A percentile compares a stretch with the other conserved stretches of the same genome.
These are phyloP conservation scores for Phycodurus eques DNA, from an alignment of 2,113 vertebrate genomes.

Conservation along the genomic window DNA sequence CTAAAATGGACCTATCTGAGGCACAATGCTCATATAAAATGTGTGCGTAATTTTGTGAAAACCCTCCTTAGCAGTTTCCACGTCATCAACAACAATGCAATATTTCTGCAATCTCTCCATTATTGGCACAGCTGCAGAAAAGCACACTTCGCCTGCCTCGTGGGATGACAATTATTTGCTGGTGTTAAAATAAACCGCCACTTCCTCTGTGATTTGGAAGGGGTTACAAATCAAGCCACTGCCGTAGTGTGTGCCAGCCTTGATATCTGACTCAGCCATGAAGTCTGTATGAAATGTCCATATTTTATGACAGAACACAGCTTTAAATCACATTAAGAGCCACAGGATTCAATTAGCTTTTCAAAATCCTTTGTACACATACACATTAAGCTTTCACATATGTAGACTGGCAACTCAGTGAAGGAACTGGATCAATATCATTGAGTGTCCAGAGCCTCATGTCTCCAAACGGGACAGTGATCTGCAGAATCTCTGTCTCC, in stretches of 20 bases:
- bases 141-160: slow-evolving; percentile 7
- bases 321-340: slow-evolving; percentile 27
- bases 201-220: not conserved
- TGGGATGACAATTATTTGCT: slow-evolving; percentile 3
- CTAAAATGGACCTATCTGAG: not conserved
- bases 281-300: slow-evolving; percentile 22
- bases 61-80: not conserved
- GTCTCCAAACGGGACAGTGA: slow-evolving; percentile 30
- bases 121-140: slow-evolving; percentile 11
- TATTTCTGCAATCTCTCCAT: slow-evolving; percentile 5
- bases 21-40: not conserved
- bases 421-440: slow-evolving; percentile 43
- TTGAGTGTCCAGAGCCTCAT: slow-evolving; percentile 29
- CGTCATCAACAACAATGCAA: not conserved
- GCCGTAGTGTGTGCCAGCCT: not conserved
- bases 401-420: slow-evolving; percentile 32
- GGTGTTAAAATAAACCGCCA: slow-evolving; percentile 2
- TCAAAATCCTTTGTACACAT: slow-evolving; percentile 38
- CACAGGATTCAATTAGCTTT: slow-evolving; percentile 33
- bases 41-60: not conserved
- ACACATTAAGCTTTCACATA: slow-evolving; percentile 38
- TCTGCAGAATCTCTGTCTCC: slow-evolving; percentile 17
- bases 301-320: slow-evolving; percentile 18
- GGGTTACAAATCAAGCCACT: not conserved
- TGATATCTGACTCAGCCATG: slow-evolving; percentile 11